These are phyloP conservation scores for Diarsia mendica DNA, from an alignment of 2,888 invertebrate species.

Conservation along the genomic window DNA sequence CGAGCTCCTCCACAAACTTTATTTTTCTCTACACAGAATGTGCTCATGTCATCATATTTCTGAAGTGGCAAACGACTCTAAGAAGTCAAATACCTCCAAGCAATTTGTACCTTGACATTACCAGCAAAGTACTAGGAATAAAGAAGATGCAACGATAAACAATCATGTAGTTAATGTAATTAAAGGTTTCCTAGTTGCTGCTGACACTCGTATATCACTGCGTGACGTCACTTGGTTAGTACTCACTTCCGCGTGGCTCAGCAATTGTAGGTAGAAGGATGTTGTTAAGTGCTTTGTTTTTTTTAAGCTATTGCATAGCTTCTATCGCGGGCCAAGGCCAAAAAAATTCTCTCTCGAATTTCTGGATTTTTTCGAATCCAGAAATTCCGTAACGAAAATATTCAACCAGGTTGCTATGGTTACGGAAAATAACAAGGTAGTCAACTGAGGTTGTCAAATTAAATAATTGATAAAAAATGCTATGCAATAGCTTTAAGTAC, in stretches of 20 bases:
- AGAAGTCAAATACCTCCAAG: conserved; percentile 3
- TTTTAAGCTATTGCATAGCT: too few relatives aligned
- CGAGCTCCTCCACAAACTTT: background rate
- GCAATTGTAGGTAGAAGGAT: conserved; percentile 25
- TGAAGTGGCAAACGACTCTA: background rate
- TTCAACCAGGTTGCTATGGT: too few relatives aligned
- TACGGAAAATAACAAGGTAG: too few relatives aligned
- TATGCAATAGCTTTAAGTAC: too few relatives aligned
- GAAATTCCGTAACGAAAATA: too few relatives aligned
- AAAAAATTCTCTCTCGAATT: too few relatives aligned
- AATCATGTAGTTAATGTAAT: conserved; percentile 60
- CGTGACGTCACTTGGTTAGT: conserved; percentile 54
- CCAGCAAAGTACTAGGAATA: conserved; percentile 25
- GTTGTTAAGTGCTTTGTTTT: conserved; percentile 12
- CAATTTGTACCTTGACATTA: conserved; percentile 46
- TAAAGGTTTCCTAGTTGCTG: conserved; percentile 49
- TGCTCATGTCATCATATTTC: background rate
- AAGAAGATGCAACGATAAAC: conserved; percentile 59
- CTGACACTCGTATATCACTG: conserved; percentile 39
- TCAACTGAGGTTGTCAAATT: too few relatives aligned
- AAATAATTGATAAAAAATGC: too few relatives aligned
- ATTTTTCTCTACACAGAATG: too few relatives aligned
- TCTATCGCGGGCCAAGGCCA: too few relatives aligned
- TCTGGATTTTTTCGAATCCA: too few relatives aligned
- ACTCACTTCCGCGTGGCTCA: conserved; percentile 54